Base-by-base conservation (phyloP, 1,140 invertebrate species). In the Drosophila ogumai region DNA sequence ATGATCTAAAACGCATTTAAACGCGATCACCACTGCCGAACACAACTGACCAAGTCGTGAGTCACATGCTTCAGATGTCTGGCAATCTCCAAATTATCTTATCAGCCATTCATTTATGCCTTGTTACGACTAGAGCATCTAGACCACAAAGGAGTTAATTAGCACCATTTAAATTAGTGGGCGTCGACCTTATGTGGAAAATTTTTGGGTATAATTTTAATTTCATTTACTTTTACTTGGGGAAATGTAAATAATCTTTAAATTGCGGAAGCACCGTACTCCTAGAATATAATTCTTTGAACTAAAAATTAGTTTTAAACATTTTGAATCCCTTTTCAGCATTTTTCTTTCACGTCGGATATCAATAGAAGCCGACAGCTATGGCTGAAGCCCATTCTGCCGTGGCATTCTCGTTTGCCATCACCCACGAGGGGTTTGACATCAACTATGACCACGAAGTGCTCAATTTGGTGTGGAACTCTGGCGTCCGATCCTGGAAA, bases 311-410 rank as follows among this genome's bases (percentile, higher is more conserved):
- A 4, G 6, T 28, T 40, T 28, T 38, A 12, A 56, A 59, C 17
- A 6, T 34, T 22, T 31, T 8, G 25, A 32, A 43, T 32, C 28
- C 19, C 3, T 17, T 17, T 58, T 8, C 36, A 72, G 68, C 32
- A 36, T 31, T 36, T 69, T 72, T 31, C 3, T 34, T 31, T 40
- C 41, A 38, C 66, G 28, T 69, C 44, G 67, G 69, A 73, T 59
- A 59, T 8, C 36, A 72, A 41, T 36, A 60, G 41, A 36, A 47
- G 41, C 41, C 49, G 50, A 28, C 73, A 69, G 85, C 59, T 58
- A 99, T 99, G 99, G 99, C 99, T 91, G 99, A 99, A 96, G 98
- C 99, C 66, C 98, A 99, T 94, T 96, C 97, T 60, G 99, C 99
- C 75, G 99, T 99, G 52, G 99, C 98, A 46, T 99, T 99, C 93